phyloP scores from a whole-genome alignment of 2,888 invertebrate genomes.

The Holacanthella duospinosa region DNA sequence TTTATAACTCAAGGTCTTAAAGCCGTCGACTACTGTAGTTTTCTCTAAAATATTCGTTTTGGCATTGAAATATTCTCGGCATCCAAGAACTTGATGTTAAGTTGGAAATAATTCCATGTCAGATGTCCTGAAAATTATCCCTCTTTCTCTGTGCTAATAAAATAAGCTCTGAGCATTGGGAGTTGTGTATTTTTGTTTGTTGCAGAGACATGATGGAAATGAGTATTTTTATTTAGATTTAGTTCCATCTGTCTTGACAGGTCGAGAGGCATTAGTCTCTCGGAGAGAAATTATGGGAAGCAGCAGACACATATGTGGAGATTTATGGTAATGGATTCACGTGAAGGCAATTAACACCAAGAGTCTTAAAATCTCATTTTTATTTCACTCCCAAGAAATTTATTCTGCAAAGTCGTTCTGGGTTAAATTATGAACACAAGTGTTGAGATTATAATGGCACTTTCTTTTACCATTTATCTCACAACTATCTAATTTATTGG shows the following conservation, averaged over 20 bases:
- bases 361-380: neutral
- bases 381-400: neutral
- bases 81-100: neutral
- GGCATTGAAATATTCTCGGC: neutral
- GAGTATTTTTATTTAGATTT: slow-evolving; percentile 1
- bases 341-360: slow-evolving; percentile 8
- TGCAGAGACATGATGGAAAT: neutral
- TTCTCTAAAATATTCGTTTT: too few relatives aligned
- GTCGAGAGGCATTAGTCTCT: slow-evolving; percentile 6
- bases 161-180: neutral
- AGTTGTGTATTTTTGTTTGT: neutral
- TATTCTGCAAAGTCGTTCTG: neutral
- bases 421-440: slow-evolving; percentile 11
- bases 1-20: too few relatives aligned
- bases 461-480: neutral
- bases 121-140: slow-evolving; percentile 3
- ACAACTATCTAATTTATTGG: neutral
- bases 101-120: slow-evolving; percentile 5
- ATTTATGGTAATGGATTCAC: slow-evolving; percentile 4
- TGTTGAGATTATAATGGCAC: slow-evolving; percentile 7
- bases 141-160: neutral
- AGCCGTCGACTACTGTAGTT: too few relatives aligned
- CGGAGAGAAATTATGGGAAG: neutral
- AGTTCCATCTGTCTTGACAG: slow-evolving; percentile 1
- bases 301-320: neutral